These are phyloP conservation scores for Syngnathus typhle DNA, from an alignment of 2,113 vertebrate genomes.

Conservation along the genomic window DNA sequence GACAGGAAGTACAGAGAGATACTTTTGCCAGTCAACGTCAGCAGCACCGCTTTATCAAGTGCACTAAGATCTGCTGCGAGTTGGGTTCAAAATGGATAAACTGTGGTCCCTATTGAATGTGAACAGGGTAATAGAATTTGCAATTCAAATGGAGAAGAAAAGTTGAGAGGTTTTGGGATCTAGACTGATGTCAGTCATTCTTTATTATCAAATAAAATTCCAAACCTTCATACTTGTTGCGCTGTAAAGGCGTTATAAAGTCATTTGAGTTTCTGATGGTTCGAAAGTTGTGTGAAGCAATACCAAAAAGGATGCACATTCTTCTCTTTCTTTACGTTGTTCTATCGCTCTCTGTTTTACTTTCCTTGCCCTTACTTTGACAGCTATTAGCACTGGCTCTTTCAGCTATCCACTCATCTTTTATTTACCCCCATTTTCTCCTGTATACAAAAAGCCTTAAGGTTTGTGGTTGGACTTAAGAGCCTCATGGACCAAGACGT, in stretches of 20 bases:
- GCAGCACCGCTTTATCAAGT: constrained; percentile 48
- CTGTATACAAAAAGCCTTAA: no score
- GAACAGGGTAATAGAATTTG: neutral
- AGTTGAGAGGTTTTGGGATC: constrained; percentile 13
- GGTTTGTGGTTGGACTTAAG: no score
- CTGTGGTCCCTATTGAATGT: constrained; percentile 14
- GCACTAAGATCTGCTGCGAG: constrained; percentile 48
- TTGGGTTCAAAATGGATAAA: constrained; percentile 38
- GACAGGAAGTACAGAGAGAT: constrained; percentile 43
- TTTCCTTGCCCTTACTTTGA: neutral
- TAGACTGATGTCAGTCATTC: neutral
- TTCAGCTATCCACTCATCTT: constrained; percentile 15
- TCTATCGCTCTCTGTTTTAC: neutral
- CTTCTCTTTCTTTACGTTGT: constrained; percentile 1
- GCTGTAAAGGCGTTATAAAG: neutral
- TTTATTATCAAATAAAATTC: neutral
- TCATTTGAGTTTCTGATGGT: constrained; percentile 7
- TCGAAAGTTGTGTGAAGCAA: constrained; percentile 15
- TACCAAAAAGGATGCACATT: constrained; percentile 21
- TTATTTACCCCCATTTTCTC: constrained; percentile 1
- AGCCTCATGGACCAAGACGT: no score
- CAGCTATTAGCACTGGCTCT: constrained; percentile 1
- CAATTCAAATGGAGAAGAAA: neutral
- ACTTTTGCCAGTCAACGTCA: constrained; percentile 48
- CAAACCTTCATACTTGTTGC: no score